Conservation (phyloP, 1,140 invertebrate genomes). For the Listronotus bonariensis region DNA sequence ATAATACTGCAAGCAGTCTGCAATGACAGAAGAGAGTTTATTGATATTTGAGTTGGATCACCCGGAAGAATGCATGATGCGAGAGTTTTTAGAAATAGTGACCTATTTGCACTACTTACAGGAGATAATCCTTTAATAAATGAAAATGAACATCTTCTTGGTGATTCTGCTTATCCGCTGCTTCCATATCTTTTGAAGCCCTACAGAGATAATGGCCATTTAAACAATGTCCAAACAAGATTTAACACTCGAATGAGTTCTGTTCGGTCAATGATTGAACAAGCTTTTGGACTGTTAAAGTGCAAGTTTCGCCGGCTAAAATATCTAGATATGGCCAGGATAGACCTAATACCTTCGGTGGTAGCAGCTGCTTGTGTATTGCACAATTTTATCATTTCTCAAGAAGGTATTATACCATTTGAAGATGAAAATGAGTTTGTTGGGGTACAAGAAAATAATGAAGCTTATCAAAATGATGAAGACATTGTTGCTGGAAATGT, state of each 20-base stretch:
- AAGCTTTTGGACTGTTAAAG: constrained; percentile 13
- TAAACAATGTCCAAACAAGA: background rate
- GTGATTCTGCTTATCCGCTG: background rate
- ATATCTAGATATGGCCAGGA: constrained; percentile 9
- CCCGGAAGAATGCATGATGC: background rate
- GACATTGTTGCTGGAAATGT: constrained; percentile 1
- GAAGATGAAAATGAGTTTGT: background rate
- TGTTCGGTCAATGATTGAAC: constrained; percentile 3
- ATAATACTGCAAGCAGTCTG: background rate
- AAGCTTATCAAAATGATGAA: background rate
- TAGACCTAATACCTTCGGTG: background rate
- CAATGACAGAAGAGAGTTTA: background rate
- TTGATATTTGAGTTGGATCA: background rate
- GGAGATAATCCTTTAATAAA: constrained; percentile 4
- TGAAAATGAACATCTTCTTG: constrained; percentile 7
- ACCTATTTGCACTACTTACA: background rate
- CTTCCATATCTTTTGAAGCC: constrained; percentile 5
- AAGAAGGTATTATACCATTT: background rate
- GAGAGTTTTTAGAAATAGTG: background rate
- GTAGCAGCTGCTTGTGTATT: constrained; percentile 7
- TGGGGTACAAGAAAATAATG: constrained; percentile 3
- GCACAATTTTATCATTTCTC: constrained; percentile 6
- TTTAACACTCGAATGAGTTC: constrained; percentile 2
- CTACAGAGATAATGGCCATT: constrained; percentile 6
- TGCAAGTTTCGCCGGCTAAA: constrained; percentile 6